Conservation (phyloP, 2,888 invertebrate species). For the Pyrgus malvae region DNA sequence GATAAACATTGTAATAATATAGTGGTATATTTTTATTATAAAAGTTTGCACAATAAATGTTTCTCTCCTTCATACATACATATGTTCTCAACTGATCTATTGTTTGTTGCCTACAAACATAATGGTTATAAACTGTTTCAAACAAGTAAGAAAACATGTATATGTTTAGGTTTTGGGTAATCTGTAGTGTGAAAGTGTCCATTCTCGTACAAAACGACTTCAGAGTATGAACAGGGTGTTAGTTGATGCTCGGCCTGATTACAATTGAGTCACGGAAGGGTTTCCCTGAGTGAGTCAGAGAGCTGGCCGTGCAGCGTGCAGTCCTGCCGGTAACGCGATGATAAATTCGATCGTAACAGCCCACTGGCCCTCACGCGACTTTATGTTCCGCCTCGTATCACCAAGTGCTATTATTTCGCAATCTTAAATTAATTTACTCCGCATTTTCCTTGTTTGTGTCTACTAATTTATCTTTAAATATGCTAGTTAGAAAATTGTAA, state of each 20-base stretch:
- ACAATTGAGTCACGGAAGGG: slow-evolving; percentile 77
- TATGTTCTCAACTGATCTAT: no score
- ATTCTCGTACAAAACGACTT: slow-evolving; percentile 12
- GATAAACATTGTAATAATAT: no score
- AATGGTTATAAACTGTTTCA: no score
- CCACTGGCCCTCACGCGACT: slow-evolving; percentile 16
- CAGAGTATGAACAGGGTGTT: slow-evolving; percentile 53
- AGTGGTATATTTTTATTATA: no score
- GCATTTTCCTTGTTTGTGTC: slow-evolving; percentile 9
- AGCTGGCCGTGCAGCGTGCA: slow-evolving; percentile 13
- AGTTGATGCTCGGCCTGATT: slow-evolving; percentile 58
- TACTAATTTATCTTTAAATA: slow-evolving; percentile 7
- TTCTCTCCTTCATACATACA: no score
- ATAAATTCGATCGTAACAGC: slow-evolving; percentile 16
- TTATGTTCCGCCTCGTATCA: slow-evolving; percentile 11
- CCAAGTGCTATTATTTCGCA: slow-evolving; percentile 11
- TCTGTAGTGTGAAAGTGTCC: slow-evolving; percentile 11
- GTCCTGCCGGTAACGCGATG: slow-evolving; percentile 9
- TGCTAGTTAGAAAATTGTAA: slow-evolving; percentile 1
- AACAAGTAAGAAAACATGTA: no score
- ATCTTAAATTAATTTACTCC: slow-evolving; percentile 4
- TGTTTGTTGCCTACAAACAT: no score
- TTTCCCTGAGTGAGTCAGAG: slow-evolving; percentile 71
- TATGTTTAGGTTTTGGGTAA: no score
- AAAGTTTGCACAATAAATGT: no score